These are phyloP conservation scores for Novumbra hubbsi DNA, from an alignment of 2,797 vertebrate species.

Conservation along the genomic window DNA sequence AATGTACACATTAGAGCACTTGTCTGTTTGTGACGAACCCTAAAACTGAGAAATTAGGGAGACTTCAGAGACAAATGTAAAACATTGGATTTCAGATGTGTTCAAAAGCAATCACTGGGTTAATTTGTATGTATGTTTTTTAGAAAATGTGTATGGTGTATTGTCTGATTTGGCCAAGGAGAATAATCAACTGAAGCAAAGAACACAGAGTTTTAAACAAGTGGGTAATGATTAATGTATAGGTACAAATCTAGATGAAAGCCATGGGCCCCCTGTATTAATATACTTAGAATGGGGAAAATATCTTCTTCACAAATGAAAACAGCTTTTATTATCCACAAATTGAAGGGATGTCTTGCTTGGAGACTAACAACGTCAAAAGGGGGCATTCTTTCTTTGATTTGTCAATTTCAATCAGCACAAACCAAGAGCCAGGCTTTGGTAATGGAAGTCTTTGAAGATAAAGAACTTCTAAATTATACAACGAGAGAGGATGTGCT, in stretches of 20 bases:
- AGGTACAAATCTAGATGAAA: constrained; percentile 30
- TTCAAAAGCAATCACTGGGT: neutral
- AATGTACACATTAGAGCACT: neutral
- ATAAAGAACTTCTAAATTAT: constrained; percentile 3
- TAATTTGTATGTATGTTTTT: constrained; percentile 14
- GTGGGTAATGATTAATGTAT: constrained; percentile 65
- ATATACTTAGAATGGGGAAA: neutral
- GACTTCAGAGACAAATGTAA: neutral
- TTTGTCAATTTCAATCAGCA: neutral
- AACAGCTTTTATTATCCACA: neutral
- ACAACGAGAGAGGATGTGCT: neutral
- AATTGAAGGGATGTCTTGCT: neutral
- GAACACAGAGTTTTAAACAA: constrained; percentile 50
- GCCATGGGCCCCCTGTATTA: constrained; percentile 13
- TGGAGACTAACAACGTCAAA: neutral
- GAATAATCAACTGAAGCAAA: constrained; percentile 58
- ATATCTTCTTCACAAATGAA: neutral
- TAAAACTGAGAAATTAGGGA: neutral
- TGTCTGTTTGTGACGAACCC: neutral
- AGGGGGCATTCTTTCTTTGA: neutral
- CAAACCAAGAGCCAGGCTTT: neutral
- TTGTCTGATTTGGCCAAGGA: constrained; percentile 38
- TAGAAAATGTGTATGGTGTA: constrained; percentile 25
- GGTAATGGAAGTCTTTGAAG: neutral
- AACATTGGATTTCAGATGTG: neutral